phyloP scores from a whole-genome alignment of 1,140 invertebrate species.

The Temnothorax nylanderi region DNA sequence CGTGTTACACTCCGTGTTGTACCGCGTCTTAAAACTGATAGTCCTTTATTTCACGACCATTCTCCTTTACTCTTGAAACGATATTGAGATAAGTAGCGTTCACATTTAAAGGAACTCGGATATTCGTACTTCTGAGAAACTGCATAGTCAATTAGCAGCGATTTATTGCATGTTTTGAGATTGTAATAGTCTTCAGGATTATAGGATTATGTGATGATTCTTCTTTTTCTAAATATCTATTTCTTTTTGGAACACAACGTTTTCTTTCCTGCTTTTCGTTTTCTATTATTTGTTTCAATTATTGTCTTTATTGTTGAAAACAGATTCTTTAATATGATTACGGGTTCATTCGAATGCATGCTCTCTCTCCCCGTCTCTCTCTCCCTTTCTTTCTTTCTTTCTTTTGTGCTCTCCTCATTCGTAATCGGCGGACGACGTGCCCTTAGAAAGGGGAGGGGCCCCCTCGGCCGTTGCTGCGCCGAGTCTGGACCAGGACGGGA shows the following conservation, averaged over 20 bases:
- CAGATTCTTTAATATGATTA: not conserved
- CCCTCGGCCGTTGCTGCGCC: slow-evolving; percentile 1
- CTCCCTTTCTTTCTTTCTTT: not conserved
- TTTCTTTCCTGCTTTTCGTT: not conserved
- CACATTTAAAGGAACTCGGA: not conserved
- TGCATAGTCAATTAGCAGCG: no score
- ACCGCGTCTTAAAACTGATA: not conserved
- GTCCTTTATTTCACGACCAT: not conserved
- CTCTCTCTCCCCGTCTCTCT: not conserved
- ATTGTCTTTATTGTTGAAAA: not conserved
- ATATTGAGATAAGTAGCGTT: not conserved
- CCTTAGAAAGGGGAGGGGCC: not conserved
- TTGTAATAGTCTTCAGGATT: not conserved
- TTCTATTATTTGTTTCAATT: not conserved
- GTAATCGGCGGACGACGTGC: slow-evolving; percentile 49
- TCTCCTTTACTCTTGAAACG: not conserved
- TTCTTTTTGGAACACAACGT: slow-evolving; percentile 10
- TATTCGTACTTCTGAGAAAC: not conserved
- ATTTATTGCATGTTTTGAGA: not conserved
- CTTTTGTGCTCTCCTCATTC: not conserved
- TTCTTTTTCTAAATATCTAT: slow-evolving; percentile 35
- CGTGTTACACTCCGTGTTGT: slow-evolving; percentile 18
- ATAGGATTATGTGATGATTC: not conserved
- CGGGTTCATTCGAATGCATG: not conserved
- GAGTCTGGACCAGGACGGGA: slow-evolving; percentile 36